Percentiles rank a stretch among this genome's conserved stretches.
Conservation (phyloP, 2,888 invertebrate genomes). For the Microplitis deprimator region DNA sequence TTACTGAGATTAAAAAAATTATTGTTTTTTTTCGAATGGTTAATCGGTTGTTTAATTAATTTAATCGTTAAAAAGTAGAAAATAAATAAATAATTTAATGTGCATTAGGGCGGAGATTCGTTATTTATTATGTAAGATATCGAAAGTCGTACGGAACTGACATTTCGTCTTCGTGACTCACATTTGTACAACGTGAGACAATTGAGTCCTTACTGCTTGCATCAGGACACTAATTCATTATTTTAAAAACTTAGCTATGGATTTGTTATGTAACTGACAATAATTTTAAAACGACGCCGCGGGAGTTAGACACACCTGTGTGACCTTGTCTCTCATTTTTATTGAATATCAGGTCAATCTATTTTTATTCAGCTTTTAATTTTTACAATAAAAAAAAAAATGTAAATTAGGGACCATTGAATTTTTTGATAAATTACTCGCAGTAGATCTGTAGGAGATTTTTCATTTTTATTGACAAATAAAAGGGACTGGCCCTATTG, state of each 20-base stretch:
- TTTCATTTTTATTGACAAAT: too few species aligned
- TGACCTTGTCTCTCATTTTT: constrained; percentile 19
- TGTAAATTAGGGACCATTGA: too few species aligned
- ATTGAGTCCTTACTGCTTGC: constrained; percentile 25
- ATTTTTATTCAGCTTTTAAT: neutral
- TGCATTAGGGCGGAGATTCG: neutral
- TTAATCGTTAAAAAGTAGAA: constrained; percentile 6
- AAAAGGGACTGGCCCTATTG: too few species aligned
- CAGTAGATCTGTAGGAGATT: too few species aligned
- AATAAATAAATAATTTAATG: constrained; percentile 13
- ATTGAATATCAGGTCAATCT: neutral
- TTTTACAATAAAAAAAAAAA: too few species aligned
- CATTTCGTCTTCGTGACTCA: constrained; percentile 24
- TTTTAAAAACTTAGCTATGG: neutral
- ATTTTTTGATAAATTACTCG: too few species aligned
- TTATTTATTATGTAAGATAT: constrained; percentile 13
- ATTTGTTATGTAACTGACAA: too few species aligned
- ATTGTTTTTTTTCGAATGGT: neutral
- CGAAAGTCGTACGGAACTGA: constrained; percentile 29
- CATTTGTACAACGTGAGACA: constrained; percentile 22
- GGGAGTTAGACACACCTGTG: constrained; percentile 19
- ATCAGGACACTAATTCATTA: constrained; percentile 17
- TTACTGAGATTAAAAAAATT: neutral
- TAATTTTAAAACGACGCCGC: neutral
- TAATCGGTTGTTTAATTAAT: neutral